A percentile compares a stretch with the other conserved stretches of the same genome.
Evolutionary conservation across 2,113 vertebrate species (phyloP).

Genomic region (Irena cyanogastra): DNA sequence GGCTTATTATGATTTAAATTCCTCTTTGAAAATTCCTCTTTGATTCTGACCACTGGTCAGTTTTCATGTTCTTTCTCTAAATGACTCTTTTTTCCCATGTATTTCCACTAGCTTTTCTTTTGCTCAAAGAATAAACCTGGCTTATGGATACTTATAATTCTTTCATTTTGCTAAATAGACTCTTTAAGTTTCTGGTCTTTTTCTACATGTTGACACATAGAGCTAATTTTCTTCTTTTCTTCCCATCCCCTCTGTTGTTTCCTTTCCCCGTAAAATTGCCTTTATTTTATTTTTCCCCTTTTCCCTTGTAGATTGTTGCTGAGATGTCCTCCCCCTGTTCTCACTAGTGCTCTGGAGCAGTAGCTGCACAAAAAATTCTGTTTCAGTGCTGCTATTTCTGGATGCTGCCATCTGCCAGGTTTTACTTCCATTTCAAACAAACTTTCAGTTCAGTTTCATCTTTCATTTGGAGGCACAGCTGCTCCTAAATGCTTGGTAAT

Average conservation of each 20-base stretch:
- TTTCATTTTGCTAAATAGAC: background rate
- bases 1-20: background rate
- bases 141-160: background rate
- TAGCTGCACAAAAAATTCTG: background rate
- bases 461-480: slow-evolving; percentile 37
- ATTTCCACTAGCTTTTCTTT: background rate
- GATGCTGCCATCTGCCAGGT: slow-evolving; percentile 16
- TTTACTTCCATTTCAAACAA: slow-evolving; percentile 46
- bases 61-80: background rate
- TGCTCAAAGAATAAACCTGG: background rate
- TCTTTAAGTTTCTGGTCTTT: background rate
- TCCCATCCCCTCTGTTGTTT: background rate
- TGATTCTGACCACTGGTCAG: background rate
- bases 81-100: background rate
- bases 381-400: slow-evolving; percentile 39
- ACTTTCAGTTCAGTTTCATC: slow-evolving; percentile 30
- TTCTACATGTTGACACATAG: background rate
- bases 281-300: background rate
- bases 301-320: background rate
- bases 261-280: background rate
- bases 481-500: slow-evolving; percentile 32
- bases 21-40: background rate
- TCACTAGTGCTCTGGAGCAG: background rate
- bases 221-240: background rate
- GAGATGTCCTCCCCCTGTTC: background rate